A percentile compares a stretch with the other conserved stretches of the same genome.
phyloP scores from a whole-genome alignment of 1,140 invertebrate species.

The Pomacea maculata region DNA sequence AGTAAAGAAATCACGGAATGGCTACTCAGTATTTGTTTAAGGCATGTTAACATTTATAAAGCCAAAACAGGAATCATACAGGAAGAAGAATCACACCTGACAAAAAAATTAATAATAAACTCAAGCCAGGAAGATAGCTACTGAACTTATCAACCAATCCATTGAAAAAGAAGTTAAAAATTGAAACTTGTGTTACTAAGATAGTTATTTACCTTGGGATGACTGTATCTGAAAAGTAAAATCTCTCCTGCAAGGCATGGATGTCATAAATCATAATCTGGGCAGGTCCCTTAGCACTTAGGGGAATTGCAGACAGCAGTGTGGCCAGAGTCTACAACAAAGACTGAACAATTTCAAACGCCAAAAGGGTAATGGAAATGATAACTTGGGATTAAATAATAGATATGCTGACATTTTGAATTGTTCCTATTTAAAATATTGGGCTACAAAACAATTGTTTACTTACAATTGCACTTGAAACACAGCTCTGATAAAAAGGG shows the following conservation, averaged over 20 bases:
- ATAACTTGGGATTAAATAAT: no score
- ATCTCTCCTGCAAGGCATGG: constrained; percentile 65
- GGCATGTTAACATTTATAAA: no score
- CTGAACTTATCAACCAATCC: neutral
- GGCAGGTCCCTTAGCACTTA: constrained; percentile 63
- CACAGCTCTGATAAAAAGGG: no score
- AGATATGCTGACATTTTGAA: no score
- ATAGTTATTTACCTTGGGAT: constrained; percentile 59
- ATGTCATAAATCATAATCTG: constrained; percentile 66
- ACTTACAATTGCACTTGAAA: no score
- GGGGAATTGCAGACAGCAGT: constrained; percentile 61
- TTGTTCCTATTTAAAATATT: no score
- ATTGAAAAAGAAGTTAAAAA: neutral
- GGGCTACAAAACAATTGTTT: no score
- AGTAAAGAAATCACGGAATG: no score
- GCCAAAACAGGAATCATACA: no score
- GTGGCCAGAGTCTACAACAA: constrained; percentile 61
- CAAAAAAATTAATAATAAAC: no score
- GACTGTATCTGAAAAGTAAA: constrained; percentile 65
- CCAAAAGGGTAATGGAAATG: neutral
- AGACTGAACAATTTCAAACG: neutral
- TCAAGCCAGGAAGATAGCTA: neutral
- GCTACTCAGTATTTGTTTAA: no score
- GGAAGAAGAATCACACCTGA: no score
- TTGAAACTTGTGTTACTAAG: neutral